Percentiles rank a stretch among this genome's conserved stretches.
Evolutionary conservation across 2,888 invertebrate species (phyloP).

Genomic region (Pegoplata infirma): DNA sequence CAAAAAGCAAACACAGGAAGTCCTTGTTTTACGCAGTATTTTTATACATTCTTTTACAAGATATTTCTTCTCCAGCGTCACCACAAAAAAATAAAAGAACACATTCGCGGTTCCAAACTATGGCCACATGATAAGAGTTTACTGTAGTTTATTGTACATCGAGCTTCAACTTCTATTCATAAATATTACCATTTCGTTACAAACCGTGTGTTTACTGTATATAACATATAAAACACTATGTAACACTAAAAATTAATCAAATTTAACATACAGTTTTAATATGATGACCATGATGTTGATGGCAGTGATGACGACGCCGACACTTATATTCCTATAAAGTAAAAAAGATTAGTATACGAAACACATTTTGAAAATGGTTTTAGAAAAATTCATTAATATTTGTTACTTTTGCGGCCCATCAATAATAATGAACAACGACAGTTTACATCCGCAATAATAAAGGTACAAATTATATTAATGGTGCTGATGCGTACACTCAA

Average conservation of each 20-base stretch:
- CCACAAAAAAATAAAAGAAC: too few species aligned
- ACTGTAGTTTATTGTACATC: too few species aligned
- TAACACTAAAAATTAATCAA: not conserved
- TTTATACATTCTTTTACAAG: too few species aligned
- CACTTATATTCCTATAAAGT: not conserved
- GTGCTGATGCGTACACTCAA: too few species aligned
- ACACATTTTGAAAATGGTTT: not conserved
- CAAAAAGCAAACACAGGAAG: too few species aligned
- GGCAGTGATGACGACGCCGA: not conserved
- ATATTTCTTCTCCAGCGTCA: too few species aligned
- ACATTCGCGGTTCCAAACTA: too few species aligned
- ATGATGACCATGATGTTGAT: not conserved
- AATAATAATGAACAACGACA: slow-evolving; percentile 33
- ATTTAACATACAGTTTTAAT: not conserved
- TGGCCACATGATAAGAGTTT: too few species aligned
- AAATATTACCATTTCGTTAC: too few species aligned
- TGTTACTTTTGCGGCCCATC: not conserved
- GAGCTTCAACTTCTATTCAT: too few species aligned
- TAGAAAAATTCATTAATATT: not conserved
- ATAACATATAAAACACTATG: not conserved
- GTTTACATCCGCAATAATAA: slow-evolving; percentile 24
- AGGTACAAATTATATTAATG: not conserved
- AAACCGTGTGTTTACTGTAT: too few species aligned
- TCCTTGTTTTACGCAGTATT: too few species aligned
- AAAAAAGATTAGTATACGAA: not conserved